phyloP scores from a whole-genome alignment of 2,888 invertebrate genomes.

The Opisthograptis luteolata region DNA sequence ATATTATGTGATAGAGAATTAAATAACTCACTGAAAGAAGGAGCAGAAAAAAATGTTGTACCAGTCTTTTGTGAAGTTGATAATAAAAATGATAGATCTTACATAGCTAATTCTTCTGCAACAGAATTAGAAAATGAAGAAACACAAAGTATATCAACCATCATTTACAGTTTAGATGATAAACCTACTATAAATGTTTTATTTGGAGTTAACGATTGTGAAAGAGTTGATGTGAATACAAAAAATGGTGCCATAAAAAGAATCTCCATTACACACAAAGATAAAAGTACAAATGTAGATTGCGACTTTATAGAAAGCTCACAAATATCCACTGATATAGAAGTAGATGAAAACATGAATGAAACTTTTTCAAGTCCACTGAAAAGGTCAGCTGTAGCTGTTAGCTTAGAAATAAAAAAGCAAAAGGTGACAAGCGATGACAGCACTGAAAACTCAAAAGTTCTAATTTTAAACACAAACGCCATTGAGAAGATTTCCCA shows the following conservation, averaged over 20 bases:
- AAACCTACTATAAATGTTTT: conserved; percentile 54
- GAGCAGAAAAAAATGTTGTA: neutral
- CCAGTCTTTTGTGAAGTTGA: neutral
- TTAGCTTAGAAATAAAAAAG: conserved; percentile 76
- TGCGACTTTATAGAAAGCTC: conserved; percentile 61
- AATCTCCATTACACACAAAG: conserved; percentile 47
- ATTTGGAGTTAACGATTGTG: conserved; percentile 58
- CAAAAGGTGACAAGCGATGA: conserved; percentile 56
- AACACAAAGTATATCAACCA: conserved; percentile 43
- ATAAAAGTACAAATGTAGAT: conserved; percentile 53
- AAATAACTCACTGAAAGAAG: neutral
- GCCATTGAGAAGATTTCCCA: conserved; percentile 74
- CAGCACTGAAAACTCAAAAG: conserved; percentile 61
- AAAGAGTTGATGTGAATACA: conserved; percentile 57
- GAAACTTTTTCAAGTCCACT: conserved; percentile 40
- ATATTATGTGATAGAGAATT: conserved; percentile 10
- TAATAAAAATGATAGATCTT: conserved; percentile 18
- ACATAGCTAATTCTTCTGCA: conserved; percentile 46
- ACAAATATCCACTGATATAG: conserved; percentile 50
- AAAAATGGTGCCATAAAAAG: conserved; percentile 59
- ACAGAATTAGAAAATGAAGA: conserved; percentile 42
- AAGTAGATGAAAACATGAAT: conserved; percentile 53
- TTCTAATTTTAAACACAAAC: conserved; percentile 80
- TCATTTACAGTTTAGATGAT: conserved; percentile 40
- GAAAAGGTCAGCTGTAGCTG: conserved; percentile 60